These are phyloP conservation scores for Hippotragus niger DNA, from an alignment of 2,113 vertebrate genomes.

Conservation along the genomic window DNA sequence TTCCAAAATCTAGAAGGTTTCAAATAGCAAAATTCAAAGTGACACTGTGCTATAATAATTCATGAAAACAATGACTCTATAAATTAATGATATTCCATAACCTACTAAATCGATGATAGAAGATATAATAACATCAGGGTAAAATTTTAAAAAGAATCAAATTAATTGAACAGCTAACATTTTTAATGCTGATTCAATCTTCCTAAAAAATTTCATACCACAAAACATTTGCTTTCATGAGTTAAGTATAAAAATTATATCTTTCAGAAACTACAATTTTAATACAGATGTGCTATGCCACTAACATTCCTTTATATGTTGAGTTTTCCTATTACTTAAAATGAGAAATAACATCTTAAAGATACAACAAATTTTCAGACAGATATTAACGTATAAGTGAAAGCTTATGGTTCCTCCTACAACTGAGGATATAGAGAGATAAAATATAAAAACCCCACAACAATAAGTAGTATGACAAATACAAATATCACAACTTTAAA, in stretches of 20 bases:
- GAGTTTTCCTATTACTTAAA: background rate
- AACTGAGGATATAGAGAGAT: background rate
- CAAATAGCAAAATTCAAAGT: constrained; percentile 13
- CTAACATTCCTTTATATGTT: background rate
- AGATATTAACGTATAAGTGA: background rate
- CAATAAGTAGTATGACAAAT: background rate
- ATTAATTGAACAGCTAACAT: constrained; percentile 9
- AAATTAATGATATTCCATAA: background rate
- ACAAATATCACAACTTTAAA: constrained; percentile 31
- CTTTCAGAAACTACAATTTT: constrained; percentile 6
- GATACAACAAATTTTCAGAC: background rate
- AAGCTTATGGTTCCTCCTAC: background rate
- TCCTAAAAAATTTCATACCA: background rate
- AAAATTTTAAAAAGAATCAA: background rate
- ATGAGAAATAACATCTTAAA: constrained; percentile 3
- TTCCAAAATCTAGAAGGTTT: background rate
- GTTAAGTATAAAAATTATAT: background rate
- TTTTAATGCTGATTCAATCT: constrained; percentile 1
- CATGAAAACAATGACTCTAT: background rate
- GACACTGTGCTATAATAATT: background rate
- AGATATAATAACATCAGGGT: background rate
- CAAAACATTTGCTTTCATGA: background rate
- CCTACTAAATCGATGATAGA: background rate
- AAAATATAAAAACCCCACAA: background rate
- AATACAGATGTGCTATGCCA: background rate